phyloP scores from a whole-genome alignment of 2,888 invertebrate genomes.

The Sphaerophoria taeniata region DNA sequence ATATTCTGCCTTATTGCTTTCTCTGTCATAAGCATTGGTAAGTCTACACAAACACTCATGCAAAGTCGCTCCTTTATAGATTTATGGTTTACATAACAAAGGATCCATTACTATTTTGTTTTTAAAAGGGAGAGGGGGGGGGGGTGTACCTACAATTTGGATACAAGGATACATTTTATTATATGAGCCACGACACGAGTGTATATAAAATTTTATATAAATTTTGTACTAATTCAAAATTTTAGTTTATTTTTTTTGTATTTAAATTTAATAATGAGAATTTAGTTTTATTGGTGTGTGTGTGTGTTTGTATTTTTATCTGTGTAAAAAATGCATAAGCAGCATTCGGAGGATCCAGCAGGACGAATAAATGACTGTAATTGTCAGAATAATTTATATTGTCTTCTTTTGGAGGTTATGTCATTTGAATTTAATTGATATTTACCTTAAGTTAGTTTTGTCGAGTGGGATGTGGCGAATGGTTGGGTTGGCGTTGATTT shows the following conservation, averaged over 20 bases:
- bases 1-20: slow-evolving; percentile 69
- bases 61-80: too few species aligned
- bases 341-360: background rate
- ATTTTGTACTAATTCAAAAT: slow-evolving; percentile 52
- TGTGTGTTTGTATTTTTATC: background rate
- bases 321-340: slow-evolving; percentile 20
- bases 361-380: slow-evolving; percentile 71
- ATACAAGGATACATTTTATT: slow-evolving; percentile 36
- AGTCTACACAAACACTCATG: slow-evolving; percentile 29
- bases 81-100: slow-evolving; percentile 3
- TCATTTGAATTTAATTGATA: slow-evolving; percentile 72
- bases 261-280: slow-evolving; percentile 64
- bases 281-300: slow-evolving; percentile 24
- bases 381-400: slow-evolving; percentile 69
- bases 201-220: background rate
- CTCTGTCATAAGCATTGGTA: slow-evolving; percentile 68
- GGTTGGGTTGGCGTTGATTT: slow-evolving; percentile 30
- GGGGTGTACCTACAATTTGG: background rate
- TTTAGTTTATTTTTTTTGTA: slow-evolving; percentile 21
- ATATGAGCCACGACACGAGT: background rate
- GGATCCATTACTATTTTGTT: slow-evolving; percentile 29
- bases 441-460: slow-evolving; percentile 64
- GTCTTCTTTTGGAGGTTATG: slow-evolving; percentile 61
- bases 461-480: slow-evolving; percentile 24
- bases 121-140: too few species aligned